Percentiles rank a stretch among this genome's conserved stretches.
phyloP scores from a whole-genome alignment of 1,140 invertebrate genomes.

The Atta cephalotes region DNA sequence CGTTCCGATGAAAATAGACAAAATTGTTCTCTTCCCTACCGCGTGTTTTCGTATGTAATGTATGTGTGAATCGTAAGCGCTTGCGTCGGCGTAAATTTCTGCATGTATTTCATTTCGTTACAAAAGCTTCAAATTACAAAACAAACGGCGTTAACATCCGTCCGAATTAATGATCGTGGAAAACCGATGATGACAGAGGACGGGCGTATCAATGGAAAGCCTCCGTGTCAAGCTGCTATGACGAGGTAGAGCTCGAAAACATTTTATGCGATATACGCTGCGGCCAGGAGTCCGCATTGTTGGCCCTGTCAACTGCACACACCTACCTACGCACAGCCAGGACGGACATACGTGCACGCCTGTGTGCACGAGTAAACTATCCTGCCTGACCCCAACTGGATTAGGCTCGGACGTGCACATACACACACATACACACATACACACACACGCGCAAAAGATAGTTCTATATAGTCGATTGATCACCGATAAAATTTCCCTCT shows the following conservation, averaged over 20 bases:
- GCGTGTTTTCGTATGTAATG: not conserved
- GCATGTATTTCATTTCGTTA: conserved; percentile 52
- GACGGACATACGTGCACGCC: conserved; percentile 17
- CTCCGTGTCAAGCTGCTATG: conserved; percentile 57
- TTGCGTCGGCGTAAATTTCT: conserved; percentile 39
- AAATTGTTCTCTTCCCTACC: not conserved
- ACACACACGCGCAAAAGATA: conserved; percentile 61
- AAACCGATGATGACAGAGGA: conserved; percentile 32
- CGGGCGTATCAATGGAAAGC: conserved; percentile 70
- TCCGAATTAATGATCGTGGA: conserved; percentile 47
- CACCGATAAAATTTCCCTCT: conserved; percentile 74
- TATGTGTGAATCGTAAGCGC: not conserved
- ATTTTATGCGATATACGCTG: conserved; percentile 78
- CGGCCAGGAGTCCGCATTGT: conserved; percentile 75
- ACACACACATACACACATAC: not conserved
- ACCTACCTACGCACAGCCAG: conserved; percentile 55
- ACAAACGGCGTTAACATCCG: conserved; percentile 58
- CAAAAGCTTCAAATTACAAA: conserved; percentile 64
- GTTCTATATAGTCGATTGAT: conserved; percentile 78
- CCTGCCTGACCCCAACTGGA: conserved; percentile 75
- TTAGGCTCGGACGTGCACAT: conserved; percentile 69
- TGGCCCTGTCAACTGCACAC: conserved; percentile 79
- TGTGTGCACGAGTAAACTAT: conserved; percentile 69
- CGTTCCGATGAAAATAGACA: not conserved
- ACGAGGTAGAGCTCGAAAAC: conserved; percentile 64